phyloP scores from a whole-genome alignment of 2,797 vertebrate species.

The Anguilla megastoma region DNA sequence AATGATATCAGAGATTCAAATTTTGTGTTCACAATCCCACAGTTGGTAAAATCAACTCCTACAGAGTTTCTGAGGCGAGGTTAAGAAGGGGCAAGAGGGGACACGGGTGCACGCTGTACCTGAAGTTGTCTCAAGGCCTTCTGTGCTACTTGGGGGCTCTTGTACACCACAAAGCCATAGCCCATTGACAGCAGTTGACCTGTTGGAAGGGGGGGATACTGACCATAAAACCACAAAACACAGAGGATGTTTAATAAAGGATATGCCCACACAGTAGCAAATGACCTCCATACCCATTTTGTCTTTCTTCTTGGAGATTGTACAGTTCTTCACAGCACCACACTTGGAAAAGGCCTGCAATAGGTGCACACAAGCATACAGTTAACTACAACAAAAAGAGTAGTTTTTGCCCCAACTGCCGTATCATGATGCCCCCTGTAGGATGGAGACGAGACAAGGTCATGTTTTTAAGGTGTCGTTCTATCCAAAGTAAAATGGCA shows the following conservation, averaged over 20 bases:
- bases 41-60: not conserved
- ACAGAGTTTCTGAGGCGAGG: not conserved
- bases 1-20: not conserved
- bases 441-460: no score
- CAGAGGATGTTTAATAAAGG: not conserved
- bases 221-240: not conserved
- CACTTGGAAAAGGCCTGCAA: conserved; percentile 86
- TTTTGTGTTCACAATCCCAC: not conserved
- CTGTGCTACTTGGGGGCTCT: conserved; percentile 83
- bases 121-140: conserved; percentile 89
- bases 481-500: no score
- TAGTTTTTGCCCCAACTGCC: no score
- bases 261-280: not conserved
- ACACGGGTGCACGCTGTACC: conserved; percentile 65
- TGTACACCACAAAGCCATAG: conserved; percentile 93
- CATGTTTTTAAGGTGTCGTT: no score
- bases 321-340: conserved; percentile 84
- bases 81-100: no score
- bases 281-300: conserved; percentile 78
- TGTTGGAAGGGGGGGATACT: conserved; percentile 55
- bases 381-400: no score
- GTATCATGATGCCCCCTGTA: no score
- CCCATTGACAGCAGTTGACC: conserved; percentile 89
- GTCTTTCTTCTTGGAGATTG: conserved; percentile 89
- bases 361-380: conserved; percentile 30